Evolutionary conservation across 2,113 vertebrate genomes (phyloP), one percentile per base, ranked within the genome.

Genomic region (Lethenteron camtschaticum): DNA sequence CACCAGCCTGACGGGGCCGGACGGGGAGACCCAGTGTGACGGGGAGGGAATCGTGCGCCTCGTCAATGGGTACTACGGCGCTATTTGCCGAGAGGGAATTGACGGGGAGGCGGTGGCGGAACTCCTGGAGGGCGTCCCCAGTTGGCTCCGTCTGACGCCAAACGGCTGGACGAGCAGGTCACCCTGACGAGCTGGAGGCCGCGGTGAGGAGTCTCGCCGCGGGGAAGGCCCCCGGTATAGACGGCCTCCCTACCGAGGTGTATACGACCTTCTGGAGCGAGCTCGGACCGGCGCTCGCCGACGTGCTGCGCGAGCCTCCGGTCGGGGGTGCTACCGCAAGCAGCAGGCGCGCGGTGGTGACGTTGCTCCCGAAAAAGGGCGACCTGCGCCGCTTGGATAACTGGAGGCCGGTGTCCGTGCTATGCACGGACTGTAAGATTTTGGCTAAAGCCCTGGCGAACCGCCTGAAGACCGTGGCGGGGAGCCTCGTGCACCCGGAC

Each of bases 381-480:
- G 60, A 9, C 60, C 60, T 66, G 3, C 3, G 18, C 4, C 60
- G 18, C 14, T 18, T 66, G 7, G 18, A 66, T 7, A 66, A 66
- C 18, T 66, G 60, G 60, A 14, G 9, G 14, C 60, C 60, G 4
- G 18, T 66, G 7, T 18, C 18, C 60, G 60, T 66, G 14, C 60
- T 66, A 14, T 66, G 60, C 60, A 66, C 60, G 60, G 60, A 66
- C 60, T 66, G 18, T 18, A 66, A 66, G 60, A 66, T 66, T 9
- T 66, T 66, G 8, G 14, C 60, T n/a, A 66, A 66, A 66, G 5
- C 9, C 18, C 60, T 66, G 14, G 60, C 60, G 14, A 66, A 66
- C 60, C 60, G 60, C 60, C 60, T 66, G 14, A 66, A 66, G 18
- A 14, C 60, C 18, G 8, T 66, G 60, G 18, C 18, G 14, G 60